These are phyloP conservation scores for Centropus bengalensis DNA, from an alignment of 2,113 vertebrate species.

Conservation along the genomic window DNA sequence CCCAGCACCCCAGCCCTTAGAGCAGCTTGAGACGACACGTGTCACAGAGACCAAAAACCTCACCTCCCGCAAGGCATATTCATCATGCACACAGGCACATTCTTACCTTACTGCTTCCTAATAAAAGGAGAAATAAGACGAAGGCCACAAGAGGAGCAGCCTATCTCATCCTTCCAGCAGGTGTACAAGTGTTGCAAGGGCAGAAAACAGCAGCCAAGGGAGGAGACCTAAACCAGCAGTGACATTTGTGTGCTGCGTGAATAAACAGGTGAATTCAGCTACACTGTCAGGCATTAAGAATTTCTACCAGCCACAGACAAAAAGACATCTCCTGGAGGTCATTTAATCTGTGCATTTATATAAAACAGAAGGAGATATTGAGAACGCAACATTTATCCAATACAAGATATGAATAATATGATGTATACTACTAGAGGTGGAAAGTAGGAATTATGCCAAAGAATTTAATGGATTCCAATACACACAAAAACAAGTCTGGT, in stretches of 20 bases:
- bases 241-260: not conserved
- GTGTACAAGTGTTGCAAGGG: not conserved
- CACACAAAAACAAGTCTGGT: not conserved
- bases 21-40: not conserved
- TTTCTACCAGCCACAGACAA: not conserved
- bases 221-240: not conserved
- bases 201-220: not conserved
- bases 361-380: not conserved
- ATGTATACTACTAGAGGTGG: not conserved
- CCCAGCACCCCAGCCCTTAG: not conserved
- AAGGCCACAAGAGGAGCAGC: not conserved
- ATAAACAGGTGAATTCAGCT: not conserved
- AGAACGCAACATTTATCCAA: not conserved
- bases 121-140: not conserved
- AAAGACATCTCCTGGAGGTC: not conserved
- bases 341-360: not conserved
- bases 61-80: not conserved
- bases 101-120: not conserved
- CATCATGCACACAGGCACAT: not conserved
- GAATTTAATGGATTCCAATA: not conserved
- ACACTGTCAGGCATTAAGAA: not conserved
- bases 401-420: not conserved
- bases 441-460: not conserved
- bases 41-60: not conserved
- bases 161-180: not conserved